A percentile compares a stretch with the other conserved stretches of the same genome.
These are phyloP conservation scores for Neodon shergylaensis DNA, from an alignment of 2,113 vertebrate species.

Conservation along the genomic window DNA sequence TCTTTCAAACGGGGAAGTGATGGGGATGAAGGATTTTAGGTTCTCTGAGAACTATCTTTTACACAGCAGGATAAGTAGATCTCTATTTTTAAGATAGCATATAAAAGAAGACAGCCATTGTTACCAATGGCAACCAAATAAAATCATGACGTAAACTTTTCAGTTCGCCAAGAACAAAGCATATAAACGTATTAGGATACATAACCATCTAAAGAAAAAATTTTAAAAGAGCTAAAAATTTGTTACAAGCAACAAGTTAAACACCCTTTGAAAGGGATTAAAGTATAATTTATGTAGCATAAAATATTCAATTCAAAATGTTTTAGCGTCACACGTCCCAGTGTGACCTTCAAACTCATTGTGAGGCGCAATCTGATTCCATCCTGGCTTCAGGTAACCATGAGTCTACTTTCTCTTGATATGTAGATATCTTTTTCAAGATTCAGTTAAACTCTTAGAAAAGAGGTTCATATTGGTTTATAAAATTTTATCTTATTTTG, in stretches of 20 bases:
- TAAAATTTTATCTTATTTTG: not conserved
- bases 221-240: not conserved
- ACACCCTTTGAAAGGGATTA: no score
- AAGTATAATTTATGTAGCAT: no score
- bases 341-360: not conserved
- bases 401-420: not conserved
- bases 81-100: not conserved
- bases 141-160: not conserved
- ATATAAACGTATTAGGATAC: not conserved
- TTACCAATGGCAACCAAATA: not conserved
- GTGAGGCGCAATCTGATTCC: not conserved
- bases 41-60: not conserved
- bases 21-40: not conserved
- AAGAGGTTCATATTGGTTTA: not conserved
- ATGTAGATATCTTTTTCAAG: not conserved
- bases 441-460: not conserved
- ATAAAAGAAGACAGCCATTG: not conserved
- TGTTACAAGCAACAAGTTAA: not conserved
- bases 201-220: not conserved
- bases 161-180: not conserved
- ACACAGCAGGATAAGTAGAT: not conserved
- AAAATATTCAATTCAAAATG: not conserved
- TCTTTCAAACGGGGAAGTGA: not conserved
- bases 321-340: not conserved
- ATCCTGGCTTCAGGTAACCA: not conserved